Conservation (phyloP, 2,113 vertebrate species). For the Progne subis region DNA sequence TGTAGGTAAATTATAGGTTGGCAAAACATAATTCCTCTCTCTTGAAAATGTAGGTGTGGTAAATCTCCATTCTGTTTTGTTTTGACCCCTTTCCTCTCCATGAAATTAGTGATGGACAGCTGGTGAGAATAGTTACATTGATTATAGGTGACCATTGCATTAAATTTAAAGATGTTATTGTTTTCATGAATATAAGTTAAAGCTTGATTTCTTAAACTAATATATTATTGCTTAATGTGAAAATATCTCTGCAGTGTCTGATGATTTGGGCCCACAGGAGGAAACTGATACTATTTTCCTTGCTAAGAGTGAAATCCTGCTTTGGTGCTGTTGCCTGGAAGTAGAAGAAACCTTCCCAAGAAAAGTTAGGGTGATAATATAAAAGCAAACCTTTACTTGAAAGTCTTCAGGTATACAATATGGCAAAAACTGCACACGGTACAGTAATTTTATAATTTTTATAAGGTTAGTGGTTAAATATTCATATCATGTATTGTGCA, state of each 20-base stretch:
- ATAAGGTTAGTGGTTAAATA: not conserved
- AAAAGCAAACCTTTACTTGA: not conserved
- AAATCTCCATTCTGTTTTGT: not conserved
- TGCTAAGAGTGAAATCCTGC: not conserved
- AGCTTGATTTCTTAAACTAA: not conserved
- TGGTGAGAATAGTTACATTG: not conserved
- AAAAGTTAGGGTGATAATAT: not conserved
- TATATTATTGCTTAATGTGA: not conserved
- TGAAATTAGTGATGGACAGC: not conserved
- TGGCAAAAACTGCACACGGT: not conserved
- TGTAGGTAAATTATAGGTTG: slow-evolving; percentile 33
- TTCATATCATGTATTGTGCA: not conserved
- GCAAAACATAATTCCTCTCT: not conserved
- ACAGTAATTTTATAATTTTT: not conserved
- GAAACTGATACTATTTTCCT: not conserved
- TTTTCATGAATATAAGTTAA: not conserved
- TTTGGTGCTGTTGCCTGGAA: not conserved
- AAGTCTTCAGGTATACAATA: not conserved
- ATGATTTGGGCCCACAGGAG: not conserved
- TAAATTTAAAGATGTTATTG: not conserved
- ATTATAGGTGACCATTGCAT: not conserved
- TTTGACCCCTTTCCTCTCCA: not conserved
- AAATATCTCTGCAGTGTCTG: not conserved
- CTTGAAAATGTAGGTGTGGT: not conserved
- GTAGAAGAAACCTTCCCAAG: not conserved